A percentile compares a stretch with the other conserved stretches of the same genome.
These are phyloP conservation scores for Vidua chalybeata DNA, from an alignment of 2,113 vertebrate genomes.

Conservation along the genomic window DNA sequence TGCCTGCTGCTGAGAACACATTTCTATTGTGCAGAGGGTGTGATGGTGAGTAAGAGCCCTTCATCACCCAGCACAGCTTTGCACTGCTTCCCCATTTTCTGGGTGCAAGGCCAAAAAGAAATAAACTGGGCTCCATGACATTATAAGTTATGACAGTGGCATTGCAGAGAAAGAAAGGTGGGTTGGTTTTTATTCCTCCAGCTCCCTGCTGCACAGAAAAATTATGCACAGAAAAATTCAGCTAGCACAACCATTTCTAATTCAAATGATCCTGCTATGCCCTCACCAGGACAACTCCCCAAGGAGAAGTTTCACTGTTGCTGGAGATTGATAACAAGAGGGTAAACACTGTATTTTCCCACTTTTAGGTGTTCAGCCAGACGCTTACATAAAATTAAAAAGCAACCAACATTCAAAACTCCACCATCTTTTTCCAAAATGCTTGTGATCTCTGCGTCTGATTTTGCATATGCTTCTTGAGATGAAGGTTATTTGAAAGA, in stretches of 20 bases:
- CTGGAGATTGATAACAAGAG: background rate
- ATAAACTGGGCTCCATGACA: background rate
- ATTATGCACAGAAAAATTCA: constrained; percentile 4
- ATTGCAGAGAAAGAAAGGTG: background rate
- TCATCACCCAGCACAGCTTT: background rate
- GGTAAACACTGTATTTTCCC: background rate
- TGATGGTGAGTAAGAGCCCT: background rate
- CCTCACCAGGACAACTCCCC: background rate
- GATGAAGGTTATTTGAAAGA: constrained; percentile 11
- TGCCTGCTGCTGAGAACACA: background rate
- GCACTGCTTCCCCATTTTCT: background rate
- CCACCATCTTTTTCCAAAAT: background rate
- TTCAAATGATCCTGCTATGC: constrained; percentile 9
- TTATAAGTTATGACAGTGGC: background rate
- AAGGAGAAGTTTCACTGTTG: background rate
- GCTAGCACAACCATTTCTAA: background rate
- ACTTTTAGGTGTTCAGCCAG: background rate
- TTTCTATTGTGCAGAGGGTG: background rate
- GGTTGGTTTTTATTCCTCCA: background rate
- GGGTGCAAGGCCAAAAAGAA: background rate
- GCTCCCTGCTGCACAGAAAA: background rate
- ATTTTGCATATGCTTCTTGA: background rate
- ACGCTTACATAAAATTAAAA: background rate
- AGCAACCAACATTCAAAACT: background rate
- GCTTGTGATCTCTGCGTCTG: background rate